Evolutionary conservation across 2,113 vertebrate species (phyloP), one percentile per base, ranked within the genome.

Genomic region (Drymodes brunneopygia): DNA sequence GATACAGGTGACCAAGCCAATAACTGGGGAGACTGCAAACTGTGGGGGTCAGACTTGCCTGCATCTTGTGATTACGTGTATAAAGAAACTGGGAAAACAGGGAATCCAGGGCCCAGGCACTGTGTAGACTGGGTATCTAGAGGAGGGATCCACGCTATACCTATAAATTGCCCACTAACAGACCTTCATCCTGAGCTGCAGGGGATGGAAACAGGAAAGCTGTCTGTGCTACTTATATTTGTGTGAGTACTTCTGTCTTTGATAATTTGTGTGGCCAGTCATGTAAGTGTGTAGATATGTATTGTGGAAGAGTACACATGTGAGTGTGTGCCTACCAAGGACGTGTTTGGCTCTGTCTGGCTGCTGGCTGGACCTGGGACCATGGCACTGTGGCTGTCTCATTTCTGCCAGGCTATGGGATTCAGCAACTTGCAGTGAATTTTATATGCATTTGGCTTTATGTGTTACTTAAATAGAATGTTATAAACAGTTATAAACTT

Each of bases 401-500:
- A 70, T 33, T 12, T 84, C 45, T 78, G 27, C 31, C 51, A 67
- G 27, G 12, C 29, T 70, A 9, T 24, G 23, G 31, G 15, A 81
- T 71, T 74, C 66, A 74, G 61, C 11, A 84, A 25, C 27, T 67
- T 91, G 20, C 10, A 61, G 27, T 35, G 36, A 60, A 57, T 75
- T 92, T 87, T 64, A 71, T 79, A 19, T 44, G 42, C 61, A 54
- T 88, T 83, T 82, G 13, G 9, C 35, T 88, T 31, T 69, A 25
- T 57, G 19, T 67, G 36, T 87, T 81, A 81, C 77, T 42, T 89
- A 87, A 89, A 81, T 10, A 6, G 65, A 91, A 57, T 44, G 48
- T 58, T 83, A 71, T 70, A 84, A 95, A 75, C 51, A 62, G 86
- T 70, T 79, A 75, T 7, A 88, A 82, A 64, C 62, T 72, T 69